These are phyloP conservation scores for Emydocephalus ijimae DNA, from an alignment of 2,113 vertebrate species.

Conservation along the genomic window DNA sequence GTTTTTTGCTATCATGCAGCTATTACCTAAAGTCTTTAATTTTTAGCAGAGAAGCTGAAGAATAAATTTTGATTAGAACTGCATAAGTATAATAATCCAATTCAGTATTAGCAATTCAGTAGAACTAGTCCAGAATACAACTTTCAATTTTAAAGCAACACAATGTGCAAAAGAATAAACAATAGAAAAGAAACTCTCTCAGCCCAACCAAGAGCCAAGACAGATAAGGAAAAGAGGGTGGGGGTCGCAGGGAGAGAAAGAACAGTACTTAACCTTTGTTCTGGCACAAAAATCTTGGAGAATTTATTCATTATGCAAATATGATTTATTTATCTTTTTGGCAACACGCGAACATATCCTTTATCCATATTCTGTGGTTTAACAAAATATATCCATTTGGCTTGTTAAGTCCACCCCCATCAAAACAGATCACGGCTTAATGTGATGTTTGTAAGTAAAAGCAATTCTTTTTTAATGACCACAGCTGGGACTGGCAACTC, in stretches of 20 bases:
- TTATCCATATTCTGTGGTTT: neutral
- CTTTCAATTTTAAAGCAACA: neutral
- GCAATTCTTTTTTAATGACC: neutral
- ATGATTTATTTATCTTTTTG: neutral
- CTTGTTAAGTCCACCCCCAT: neutral
- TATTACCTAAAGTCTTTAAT: neutral
- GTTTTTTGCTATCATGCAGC: neutral
- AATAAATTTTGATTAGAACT: neutral
- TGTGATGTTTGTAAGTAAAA: neutral
- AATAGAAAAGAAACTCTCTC: neutral
- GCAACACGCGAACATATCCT: neutral
- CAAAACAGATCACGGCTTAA: neutral
- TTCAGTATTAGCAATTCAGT: neutral
- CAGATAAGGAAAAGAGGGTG: neutral
- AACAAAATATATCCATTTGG: neutral
- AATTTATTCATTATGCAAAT: neutral
- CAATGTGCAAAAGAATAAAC: neutral
- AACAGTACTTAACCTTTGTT: neutral
- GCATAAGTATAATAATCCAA: neutral
- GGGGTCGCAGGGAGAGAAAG: neutral
- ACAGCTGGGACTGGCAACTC: neutral
- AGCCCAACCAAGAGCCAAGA: neutral
- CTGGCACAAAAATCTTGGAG: neutral
- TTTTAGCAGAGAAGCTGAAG: neutral
- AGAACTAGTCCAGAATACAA: neutral